phyloP scores from a whole-genome alignment of 1,140 invertebrate species.

The Drosophila ironensis region DNA sequence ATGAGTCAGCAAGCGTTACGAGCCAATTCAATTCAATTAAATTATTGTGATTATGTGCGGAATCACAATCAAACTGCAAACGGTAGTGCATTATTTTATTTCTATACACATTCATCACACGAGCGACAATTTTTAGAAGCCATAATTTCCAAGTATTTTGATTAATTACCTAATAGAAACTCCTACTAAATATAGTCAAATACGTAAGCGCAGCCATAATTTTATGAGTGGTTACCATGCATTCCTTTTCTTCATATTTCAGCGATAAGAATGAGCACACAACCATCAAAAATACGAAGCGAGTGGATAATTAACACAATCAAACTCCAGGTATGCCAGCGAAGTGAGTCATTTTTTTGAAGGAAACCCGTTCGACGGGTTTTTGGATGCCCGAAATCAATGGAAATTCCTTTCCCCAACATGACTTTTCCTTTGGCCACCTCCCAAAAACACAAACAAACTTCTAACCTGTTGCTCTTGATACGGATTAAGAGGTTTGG shows the following conservation, averaged over 20 bases:
- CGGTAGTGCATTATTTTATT: no score
- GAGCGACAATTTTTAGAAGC: no score
- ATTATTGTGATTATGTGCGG: conserved; percentile 11
- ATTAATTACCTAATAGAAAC: not conserved
- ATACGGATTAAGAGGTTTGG: conserved; percentile 4
- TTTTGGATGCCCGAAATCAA: conserved; percentile 21
- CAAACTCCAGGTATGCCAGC: conserved; percentile 16
- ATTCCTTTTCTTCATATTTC: conserved; percentile 2
- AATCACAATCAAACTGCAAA: not conserved
- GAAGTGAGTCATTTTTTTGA: conserved; percentile 23
- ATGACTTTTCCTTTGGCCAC: conserved; percentile 19
- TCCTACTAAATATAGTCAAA: conserved; percentile 7
- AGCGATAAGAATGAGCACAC: conserved; percentile 12
- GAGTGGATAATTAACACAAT: conserved; percentile 37
- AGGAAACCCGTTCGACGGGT: conserved; percentile 38
- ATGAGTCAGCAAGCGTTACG: conserved; percentile 27
- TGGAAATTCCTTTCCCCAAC: conserved; percentile 8
- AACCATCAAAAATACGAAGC: conserved; percentile 2
- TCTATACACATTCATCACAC: no score
- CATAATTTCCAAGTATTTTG: not conserved
- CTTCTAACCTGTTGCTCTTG: conserved; percentile 17
- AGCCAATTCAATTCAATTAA: no score
- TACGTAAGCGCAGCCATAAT: conserved; percentile 7
- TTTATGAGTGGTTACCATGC: not conserved
- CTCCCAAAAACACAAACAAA: not conserved